A percentile compares a stretch with the other conserved stretches of the same genome.
Conservation (phyloP, 2,113 vertebrate species). For the Cyanoderma ruficeps region DNA sequence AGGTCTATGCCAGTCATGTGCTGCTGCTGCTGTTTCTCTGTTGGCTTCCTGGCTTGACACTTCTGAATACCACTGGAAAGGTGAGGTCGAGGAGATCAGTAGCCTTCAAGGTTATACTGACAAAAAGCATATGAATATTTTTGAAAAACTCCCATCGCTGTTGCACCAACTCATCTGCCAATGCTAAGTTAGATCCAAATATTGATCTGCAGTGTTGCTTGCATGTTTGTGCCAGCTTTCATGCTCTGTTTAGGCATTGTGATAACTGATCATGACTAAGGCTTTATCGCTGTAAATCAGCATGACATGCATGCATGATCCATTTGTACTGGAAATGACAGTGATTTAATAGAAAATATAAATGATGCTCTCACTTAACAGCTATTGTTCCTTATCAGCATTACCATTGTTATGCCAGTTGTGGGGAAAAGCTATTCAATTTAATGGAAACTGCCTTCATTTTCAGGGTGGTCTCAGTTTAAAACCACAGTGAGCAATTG, state of each 20-base stretch:
- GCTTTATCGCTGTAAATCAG: not conserved
- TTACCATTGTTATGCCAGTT: not conserved
- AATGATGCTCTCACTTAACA: conserved; percentile 1
- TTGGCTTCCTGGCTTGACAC: not conserved
- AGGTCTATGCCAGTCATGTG: not conserved
- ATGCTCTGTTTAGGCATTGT: not conserved
- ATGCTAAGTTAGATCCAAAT: not conserved
- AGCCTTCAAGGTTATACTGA: not conserved
- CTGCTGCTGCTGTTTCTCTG: not conserved
- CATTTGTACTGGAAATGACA: conserved; percentile 1
- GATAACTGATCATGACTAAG: not conserved
- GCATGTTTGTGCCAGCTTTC: not conserved
- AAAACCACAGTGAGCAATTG: conserved; percentile 29
- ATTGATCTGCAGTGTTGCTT: not conserved
- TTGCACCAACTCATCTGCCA: not conserved
- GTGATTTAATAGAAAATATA: conserved; percentile 12
- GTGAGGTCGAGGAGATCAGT: not conserved
- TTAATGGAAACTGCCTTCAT: conserved; percentile 10
- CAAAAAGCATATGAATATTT: rapidly evolving
- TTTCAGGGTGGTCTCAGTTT: conserved; percentile 13
- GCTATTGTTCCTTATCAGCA: not conserved
- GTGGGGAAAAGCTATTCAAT: not conserved
- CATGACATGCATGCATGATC: not conserved
- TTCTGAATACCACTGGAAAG: not conserved
- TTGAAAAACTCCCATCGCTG: not conserved